Percentiles rank a stretch among this genome's conserved stretches.
Conservation (phyloP, 2,888 invertebrate species). For the Amaurobius ferox region DNA sequence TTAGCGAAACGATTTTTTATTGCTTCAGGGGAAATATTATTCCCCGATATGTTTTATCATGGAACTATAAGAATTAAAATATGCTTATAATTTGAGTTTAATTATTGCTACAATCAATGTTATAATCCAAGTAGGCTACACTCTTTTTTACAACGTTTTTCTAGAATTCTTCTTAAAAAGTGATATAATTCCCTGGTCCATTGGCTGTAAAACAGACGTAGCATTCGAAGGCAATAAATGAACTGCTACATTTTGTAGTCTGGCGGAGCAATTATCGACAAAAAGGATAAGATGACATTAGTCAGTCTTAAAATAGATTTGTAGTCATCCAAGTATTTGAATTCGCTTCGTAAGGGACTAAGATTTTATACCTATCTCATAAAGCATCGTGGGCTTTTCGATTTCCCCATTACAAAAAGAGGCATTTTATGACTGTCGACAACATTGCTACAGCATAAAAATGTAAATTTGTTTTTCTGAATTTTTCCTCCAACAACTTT, state of each 20-base stretch:
- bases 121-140: background rate
- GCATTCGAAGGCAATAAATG: background rate
- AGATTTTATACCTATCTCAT: background rate
- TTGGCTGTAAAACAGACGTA: too few species aligned
- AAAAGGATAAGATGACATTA: too few species aligned
- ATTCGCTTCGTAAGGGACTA: background rate
- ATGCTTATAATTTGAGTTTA: background rate
- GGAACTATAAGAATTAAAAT: background rate
- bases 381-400: background rate
- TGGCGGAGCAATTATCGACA: background rate
- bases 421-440: conserved; percentile 1
- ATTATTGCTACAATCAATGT: background rate
- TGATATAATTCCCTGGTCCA: background rate
- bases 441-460: conserved; percentile 4
- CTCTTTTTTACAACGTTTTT: background rate
- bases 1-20: background rate
- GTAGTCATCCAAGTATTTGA: background rate
- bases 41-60: background rate
- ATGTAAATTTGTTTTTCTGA: too few species aligned
- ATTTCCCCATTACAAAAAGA: conserved; percentile 3
- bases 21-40: background rate
- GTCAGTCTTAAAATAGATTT: background rate
- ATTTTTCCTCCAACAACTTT: too few species aligned
- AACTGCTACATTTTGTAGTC: background rate
- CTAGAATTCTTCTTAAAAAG: background rate